Conservation (phyloP, 1,140 invertebrate genomes). For the Drosophila pectinifera region DNA sequence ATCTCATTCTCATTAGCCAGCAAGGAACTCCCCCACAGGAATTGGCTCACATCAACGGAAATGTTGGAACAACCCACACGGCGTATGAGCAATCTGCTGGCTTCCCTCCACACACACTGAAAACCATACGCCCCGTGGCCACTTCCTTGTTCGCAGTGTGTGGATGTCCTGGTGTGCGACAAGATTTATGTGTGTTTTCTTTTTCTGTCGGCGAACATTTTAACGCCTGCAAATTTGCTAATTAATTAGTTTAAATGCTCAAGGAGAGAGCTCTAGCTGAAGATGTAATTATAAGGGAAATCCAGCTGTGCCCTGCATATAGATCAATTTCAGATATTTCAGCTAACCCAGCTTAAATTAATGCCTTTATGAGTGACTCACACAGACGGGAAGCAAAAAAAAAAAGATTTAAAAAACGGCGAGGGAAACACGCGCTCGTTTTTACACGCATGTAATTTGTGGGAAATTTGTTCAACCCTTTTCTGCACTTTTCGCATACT, state of each 20-base stretch:
- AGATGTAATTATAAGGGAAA: conserved; percentile 33
- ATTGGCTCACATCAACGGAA: conserved; percentile 37
- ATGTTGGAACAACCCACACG: conserved; percentile 52
- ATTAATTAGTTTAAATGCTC: conserved; percentile 77
- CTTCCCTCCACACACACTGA: conserved; percentile 18
- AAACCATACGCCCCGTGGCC: conserved; percentile 45
- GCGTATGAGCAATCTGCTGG: conserved; percentile 71
- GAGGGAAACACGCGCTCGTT: conserved; percentile 50
- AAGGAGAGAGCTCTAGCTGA: conserved; percentile 1
- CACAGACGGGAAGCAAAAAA: background rate
- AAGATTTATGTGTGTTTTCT: conserved; percentile 79
- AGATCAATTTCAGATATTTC: conserved; percentile 27
- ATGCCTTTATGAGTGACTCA: conserved; percentile 62
- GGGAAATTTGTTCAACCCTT: conserved; percentile 68
- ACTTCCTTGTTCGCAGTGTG: conserved; percentile 38
- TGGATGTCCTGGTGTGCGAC: conserved; percentile 62
- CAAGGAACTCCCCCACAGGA: background rate
- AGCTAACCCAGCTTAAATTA: conserved; percentile 28
- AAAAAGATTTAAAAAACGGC: conserved; percentile 19
- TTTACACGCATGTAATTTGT: conserved; percentile 79
- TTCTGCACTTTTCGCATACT: conserved; percentile 42
- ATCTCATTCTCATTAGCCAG: conserved; percentile 16
- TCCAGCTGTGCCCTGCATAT: conserved; percentile 17
- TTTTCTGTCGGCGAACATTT: conserved; percentile 74
- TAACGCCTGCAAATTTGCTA: conserved; percentile 78